A percentile compares a stretch with the other conserved stretches of the same genome.
phyloP scores from a whole-genome alignment of 2,113 vertebrate genomes.

The Mus spicilegus region DNA sequence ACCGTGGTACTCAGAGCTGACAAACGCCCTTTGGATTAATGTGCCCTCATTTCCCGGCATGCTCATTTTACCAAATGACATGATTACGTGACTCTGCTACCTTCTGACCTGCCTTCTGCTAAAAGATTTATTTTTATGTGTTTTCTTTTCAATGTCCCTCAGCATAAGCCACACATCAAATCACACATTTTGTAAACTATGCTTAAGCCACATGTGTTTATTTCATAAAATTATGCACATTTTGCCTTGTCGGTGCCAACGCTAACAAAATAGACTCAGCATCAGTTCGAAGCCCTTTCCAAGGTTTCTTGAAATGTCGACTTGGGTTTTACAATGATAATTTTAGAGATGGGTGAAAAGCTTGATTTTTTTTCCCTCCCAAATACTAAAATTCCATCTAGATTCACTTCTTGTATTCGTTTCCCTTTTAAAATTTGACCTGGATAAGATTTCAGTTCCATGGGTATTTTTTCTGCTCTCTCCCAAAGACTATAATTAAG shows the following conservation, averaged over 20 bases:
- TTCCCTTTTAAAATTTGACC: conserved; percentile 35
- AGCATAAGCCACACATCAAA: not conserved
- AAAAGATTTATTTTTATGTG: conserved; percentile 23
- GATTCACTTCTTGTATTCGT: conserved; percentile 9
- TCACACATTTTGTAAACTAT: not conserved
- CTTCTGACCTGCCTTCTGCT: conserved; percentile 21
- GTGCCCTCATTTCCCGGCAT: not conserved
- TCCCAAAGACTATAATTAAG: conserved; percentile 70
- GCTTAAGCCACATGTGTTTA: not conserved
- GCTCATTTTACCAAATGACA: not conserved
- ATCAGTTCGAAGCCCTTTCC: not conserved
- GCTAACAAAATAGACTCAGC: conserved; percentile 36
- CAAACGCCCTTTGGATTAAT: conserved; percentile 6
- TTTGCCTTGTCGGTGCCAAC: not conserved
- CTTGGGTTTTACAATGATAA: not conserved
- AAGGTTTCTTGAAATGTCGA: not conserved
- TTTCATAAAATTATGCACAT: not conserved
- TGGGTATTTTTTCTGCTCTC: conserved; percentile 29
- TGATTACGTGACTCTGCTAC: not conserved
- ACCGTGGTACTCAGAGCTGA: not conserved
- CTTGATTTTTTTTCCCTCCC: conserved; percentile 40
- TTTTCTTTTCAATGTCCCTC: conserved; percentile 8
- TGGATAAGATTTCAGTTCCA: conserved; percentile 60
- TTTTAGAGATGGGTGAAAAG: conserved; percentile 1
- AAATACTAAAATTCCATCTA: not conserved